Percentiles rank a stretch among this genome's conserved stretches.
Conservation (phyloP, 2,797 vertebrate genomes). For the Petrocephalus schoutedeni region DNA sequence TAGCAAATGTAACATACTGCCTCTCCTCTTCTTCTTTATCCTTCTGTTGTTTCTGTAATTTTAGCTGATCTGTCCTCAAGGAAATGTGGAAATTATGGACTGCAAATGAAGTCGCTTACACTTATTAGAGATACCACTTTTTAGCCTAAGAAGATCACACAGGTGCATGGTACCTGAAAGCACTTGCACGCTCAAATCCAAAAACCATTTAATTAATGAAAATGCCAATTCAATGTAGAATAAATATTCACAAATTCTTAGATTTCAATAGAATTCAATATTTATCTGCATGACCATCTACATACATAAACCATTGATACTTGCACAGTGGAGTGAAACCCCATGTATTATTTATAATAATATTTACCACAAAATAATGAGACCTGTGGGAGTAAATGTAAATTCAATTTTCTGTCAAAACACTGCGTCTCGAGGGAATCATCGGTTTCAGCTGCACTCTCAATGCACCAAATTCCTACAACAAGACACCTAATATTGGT, state of each 20-base stretch:
- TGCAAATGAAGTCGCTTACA: background rate
- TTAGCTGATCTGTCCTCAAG: background rate
- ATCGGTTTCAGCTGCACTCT: background rate
- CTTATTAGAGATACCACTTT: background rate
- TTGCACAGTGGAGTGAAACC: background rate
- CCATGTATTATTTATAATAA: background rate
- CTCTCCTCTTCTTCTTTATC: background rate
- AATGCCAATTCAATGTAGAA: background rate
- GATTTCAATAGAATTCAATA: background rate
- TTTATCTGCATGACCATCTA: background rate
- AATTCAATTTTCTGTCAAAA: background rate
- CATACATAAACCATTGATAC: background rate
- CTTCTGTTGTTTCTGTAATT: background rate
- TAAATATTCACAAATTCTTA: background rate
- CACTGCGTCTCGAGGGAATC: background rate
- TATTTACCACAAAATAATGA: background rate
- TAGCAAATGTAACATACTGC: background rate
- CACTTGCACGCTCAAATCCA: background rate
- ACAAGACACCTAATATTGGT: background rate
- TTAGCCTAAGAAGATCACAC: background rate
- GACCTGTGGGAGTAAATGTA: background rate
- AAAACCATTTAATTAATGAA: background rate
- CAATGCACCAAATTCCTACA: background rate
- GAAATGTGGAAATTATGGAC: background rate
- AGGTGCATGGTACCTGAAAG: background rate